A percentile compares a stretch with the other conserved stretches of the same genome.
phyloP scores from a whole-genome alignment of 2,113 vertebrate genomes.

The Micromys minutus region DNA sequence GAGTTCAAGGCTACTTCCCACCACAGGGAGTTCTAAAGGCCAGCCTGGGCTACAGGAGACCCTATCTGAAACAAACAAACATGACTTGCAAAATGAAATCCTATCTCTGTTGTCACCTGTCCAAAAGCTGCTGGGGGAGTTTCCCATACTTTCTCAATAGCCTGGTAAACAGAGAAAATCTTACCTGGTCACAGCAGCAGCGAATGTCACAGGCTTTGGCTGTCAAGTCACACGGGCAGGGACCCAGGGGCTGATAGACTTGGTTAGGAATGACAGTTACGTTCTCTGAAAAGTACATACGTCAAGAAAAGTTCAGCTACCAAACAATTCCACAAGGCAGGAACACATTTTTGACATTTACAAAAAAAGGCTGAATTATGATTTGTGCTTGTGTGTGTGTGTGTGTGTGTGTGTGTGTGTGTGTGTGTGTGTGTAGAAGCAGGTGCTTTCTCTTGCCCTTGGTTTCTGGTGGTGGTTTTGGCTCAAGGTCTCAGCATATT shows the following conservation, averaged over 20 bases:
- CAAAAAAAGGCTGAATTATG: background rate
- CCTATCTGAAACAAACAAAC: background rate
- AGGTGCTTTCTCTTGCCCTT: background rate
- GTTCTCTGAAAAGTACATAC: constrained; percentile 86
- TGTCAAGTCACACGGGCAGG: constrained; percentile 94
- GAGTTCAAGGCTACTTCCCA: background rate
- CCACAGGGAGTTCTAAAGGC: background rate
- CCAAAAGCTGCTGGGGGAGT: background rate
- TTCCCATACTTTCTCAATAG: accelerated
- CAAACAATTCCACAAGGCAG: background rate
- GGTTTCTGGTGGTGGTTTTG: background rate
- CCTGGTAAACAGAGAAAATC: background rate
- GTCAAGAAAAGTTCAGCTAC: background rate
- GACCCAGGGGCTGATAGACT: constrained; percentile 92
- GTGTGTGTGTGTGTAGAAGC: background rate
- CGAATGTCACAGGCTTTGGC: constrained; percentile 89
- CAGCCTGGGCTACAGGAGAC: background rate
- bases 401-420: background rate
- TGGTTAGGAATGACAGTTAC: constrained; percentile 91
- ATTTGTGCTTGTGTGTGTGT: background rate
- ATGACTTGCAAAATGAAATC: background rate
- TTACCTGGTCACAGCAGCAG: constrained; percentile 97
- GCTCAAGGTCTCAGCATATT: background rate
- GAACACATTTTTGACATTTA: background rate
- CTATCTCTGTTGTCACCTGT: background rate